Percentiles rank a stretch among this genome's conserved stretches.
Evolutionary conservation across 2,113 vertebrate species (phyloP).

Genomic region (Paralichthys olivaceus): DNA sequence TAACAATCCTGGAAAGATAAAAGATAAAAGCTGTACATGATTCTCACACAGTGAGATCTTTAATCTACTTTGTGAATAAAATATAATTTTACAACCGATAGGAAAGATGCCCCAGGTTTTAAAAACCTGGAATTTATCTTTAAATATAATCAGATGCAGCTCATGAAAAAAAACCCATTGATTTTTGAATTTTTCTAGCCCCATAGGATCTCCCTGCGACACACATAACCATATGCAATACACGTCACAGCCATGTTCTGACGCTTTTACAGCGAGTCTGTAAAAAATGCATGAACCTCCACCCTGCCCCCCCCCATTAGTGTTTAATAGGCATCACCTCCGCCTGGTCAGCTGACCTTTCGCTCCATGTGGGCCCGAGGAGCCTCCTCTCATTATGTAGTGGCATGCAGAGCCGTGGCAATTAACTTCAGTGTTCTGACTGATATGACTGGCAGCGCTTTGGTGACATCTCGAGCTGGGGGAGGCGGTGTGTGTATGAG

Average conservation of each 20-base stretch:
- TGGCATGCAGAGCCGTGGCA: constrained; percentile 46
- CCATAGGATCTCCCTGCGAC: too few species aligned
- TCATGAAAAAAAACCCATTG: too few species aligned
- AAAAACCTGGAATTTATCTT: not conserved
- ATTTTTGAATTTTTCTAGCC: too few species aligned
- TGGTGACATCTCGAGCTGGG: constrained; percentile 17
- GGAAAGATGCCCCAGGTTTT: not conserved
- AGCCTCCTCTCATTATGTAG: constrained; percentile 54
- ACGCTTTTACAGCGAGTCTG: not conserved
- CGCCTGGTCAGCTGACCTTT: constrained; percentile 28
- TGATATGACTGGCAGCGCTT: constrained; percentile 39
- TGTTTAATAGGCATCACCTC: constrained; percentile 27
- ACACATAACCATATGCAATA: not conserved
- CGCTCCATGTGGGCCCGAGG: constrained; percentile 23
- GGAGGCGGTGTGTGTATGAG: constrained; percentile 9
- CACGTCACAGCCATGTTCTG: constrained; percentile 5
- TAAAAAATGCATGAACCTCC: constrained; percentile 20
- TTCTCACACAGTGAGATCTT: too few species aligned
- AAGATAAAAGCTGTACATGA: too few species aligned
- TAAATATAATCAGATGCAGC: too few species aligned
- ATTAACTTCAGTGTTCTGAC: constrained; percentile 43
- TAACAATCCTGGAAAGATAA: not conserved
- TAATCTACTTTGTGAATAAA: not conserved
- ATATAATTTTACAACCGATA: not conserved
- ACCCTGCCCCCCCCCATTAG: not conserved